These are phyloP conservation scores for Eupristina koningsbergeri DNA, from an alignment of 1,140 invertebrate species.

Conservation along the genomic window DNA sequence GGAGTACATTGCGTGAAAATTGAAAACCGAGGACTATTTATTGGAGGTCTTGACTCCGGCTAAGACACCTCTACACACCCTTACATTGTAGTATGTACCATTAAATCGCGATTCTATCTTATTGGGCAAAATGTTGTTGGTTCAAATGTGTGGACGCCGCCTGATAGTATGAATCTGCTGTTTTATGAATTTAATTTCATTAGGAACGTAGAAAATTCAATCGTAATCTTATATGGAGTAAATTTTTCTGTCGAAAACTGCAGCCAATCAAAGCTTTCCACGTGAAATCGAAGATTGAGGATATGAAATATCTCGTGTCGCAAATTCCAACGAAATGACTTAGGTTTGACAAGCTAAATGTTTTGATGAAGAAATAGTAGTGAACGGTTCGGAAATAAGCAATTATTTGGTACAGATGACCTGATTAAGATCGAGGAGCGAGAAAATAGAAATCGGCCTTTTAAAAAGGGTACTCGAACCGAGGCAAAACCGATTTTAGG, in stretches of 20 bases:
- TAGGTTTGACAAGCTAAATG: background rate
- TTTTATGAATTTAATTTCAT: background rate
- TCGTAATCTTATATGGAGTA: background rate
- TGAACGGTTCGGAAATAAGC: conserved; percentile 13
- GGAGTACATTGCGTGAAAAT: conserved; percentile 43
- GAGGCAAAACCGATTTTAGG: conserved; percentile 10
- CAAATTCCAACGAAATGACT: background rate
- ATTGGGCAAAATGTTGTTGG: conserved; percentile 40
- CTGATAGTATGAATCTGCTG: background rate
- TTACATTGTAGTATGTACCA: conserved; percentile 44
- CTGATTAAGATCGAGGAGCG: background rate
- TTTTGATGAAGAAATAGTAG: background rate
- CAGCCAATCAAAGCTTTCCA: background rate
- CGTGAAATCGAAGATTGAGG: background rate
- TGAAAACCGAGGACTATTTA: too few species aligned
- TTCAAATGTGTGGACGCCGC: conserved; percentile 45
- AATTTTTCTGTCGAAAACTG: conserved; percentile 2
- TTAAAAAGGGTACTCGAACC: conserved; percentile 11
- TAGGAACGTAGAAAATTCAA: background rate
- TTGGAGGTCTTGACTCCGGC: conserved; percentile 3
- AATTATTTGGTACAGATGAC: conserved; percentile 25
- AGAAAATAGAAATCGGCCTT: background rate
- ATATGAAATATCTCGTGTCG: background rate
- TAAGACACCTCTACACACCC: background rate
- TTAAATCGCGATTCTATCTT: conserved; percentile 40